Evolutionary conservation across 2,797 vertebrate species (phyloP).

Genomic region (Anomalospiza imberbis): DNA sequence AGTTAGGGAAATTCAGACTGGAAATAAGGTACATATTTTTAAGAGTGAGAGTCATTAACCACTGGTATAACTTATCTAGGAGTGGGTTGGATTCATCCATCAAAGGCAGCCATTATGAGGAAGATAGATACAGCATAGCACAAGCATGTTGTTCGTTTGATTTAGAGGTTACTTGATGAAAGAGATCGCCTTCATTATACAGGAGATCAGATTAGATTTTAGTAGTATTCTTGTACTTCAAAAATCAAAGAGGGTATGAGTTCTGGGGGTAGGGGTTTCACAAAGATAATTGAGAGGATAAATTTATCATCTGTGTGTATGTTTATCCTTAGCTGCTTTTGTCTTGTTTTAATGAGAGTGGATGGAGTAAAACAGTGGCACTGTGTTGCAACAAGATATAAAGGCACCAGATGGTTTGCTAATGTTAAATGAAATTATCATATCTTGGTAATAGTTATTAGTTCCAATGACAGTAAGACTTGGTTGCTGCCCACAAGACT

Average conservation of each 20-base stretch:
- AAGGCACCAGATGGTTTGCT: slow-evolving; percentile 40
- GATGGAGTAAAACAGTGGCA: not conserved
- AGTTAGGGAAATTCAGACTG: not conserved
- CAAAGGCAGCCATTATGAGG: not conserved
- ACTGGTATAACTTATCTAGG: not conserved
- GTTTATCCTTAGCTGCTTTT: not conserved
- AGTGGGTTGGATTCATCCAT: not conserved
- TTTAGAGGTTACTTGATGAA: not conserved
- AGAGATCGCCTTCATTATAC: not conserved
- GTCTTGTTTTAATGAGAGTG: not conserved
- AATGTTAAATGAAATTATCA: slow-evolving; percentile 42
- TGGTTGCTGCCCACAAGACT: not conserved
- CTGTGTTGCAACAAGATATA: not conserved
- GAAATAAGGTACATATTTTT: not conserved
- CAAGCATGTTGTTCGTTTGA: not conserved
- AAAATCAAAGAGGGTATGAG: not conserved
- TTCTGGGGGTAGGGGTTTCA: not conserved
- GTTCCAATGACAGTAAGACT: not conserved
- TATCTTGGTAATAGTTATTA: slow-evolving; percentile 31
- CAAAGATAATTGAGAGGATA: not conserved
- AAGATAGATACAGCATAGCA: not conserved
- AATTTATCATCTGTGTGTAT: not conserved
- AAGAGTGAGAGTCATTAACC: not conserved
- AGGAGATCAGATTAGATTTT: not conserved
- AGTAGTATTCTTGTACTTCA: not conserved